These are phyloP conservation scores for Tragelaphus strepsiceros DNA, from an alignment of 2,113 vertebrate genomes.

Conservation along the genomic window DNA sequence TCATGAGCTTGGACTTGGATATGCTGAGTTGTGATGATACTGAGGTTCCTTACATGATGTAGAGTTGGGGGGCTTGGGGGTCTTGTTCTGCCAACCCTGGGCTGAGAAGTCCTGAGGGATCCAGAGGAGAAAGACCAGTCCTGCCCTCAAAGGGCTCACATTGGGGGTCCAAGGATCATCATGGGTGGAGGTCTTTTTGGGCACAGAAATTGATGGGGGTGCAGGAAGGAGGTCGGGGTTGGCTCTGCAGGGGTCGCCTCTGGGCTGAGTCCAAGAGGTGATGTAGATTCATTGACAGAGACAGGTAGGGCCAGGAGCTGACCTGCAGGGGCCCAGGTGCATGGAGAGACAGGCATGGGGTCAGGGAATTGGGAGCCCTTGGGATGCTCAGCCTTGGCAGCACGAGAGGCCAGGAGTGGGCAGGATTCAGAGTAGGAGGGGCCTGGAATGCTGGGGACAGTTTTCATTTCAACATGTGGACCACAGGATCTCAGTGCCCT, in stretches of 20 bases:
- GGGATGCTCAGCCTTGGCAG: fast-evolving
- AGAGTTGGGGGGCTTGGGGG: neutral
- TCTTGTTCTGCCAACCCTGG: neutral
- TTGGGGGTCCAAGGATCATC: fast-evolving
- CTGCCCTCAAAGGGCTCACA: neutral
- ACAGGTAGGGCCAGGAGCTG: fast-evolving
- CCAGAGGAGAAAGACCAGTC: neutral
- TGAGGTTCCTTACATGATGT: neutral
- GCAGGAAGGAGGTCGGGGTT: neutral
- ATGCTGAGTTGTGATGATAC: neutral
- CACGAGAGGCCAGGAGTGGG: neutral
- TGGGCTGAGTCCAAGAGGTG: neutral
- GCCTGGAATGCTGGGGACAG: neutral
- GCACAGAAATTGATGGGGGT: neutral
- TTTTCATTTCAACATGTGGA: fast-evolving
- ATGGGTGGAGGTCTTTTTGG: neutral
- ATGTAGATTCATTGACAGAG: neutral
- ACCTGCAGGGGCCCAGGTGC: neutral
- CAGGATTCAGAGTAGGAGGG: neutral
- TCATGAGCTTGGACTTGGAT: neutral
- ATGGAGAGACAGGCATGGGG: fast-evolving
- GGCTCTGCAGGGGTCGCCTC: neutral
- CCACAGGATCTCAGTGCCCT: neutral
- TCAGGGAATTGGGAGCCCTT: too few species aligned
- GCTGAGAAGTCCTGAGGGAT: neutral